phyloP scores from a whole-genome alignment of 2,113 vertebrate species.

The Nycticebus coucang region DNA sequence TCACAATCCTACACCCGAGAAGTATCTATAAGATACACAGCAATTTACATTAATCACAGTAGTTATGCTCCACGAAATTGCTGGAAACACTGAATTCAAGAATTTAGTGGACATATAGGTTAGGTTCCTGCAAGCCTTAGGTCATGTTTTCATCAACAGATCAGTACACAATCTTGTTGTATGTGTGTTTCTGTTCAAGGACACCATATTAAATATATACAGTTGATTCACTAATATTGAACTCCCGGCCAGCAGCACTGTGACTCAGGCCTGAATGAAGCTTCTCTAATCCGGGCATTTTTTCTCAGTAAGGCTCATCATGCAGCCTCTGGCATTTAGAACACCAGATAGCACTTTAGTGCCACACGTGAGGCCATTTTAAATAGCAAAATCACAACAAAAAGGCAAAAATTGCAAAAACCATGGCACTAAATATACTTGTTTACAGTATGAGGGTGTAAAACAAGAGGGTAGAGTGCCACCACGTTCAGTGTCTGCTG shows the following conservation, averaged over 20 bases:
- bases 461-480: neutral
- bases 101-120: neutral
- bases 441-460: neutral
- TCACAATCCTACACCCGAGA: neutral
- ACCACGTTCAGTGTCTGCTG: neutral
- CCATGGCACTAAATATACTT: neutral
- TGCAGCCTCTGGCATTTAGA: neutral
- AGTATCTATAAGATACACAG: neutral
- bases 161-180: neutral
- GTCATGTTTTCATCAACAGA: neutral
- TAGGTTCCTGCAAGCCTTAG: neutral
- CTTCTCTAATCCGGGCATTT: neutral
- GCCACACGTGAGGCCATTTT: neutral
- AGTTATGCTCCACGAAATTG: neutral
- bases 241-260: neutral
- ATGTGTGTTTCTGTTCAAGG: conserved; percentile 35
- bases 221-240: neutral
- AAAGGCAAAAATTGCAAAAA: neutral
- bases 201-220: neutral
- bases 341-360: neutral
- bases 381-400: neutral
- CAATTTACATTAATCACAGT: neutral
- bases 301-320: neutral
- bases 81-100: neutral
- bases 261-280: neutral